These are phyloP conservation scores for Pelecanus crispus DNA, from an alignment of 2,113 vertebrate genomes.

Conservation along the genomic window DNA sequence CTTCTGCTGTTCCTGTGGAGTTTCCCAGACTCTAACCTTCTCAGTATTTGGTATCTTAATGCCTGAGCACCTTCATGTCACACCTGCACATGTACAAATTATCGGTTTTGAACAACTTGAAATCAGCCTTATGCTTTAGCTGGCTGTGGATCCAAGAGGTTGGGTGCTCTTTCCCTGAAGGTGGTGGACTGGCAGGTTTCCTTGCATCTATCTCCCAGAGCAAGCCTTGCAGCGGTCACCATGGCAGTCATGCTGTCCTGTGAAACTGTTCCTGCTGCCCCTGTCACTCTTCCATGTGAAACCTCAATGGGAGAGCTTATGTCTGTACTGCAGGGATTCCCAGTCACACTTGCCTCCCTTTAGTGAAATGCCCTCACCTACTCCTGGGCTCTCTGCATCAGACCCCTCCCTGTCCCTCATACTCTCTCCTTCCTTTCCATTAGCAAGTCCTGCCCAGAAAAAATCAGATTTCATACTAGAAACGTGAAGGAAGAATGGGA, in stretches of 20 bases:
- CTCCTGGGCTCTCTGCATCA: neutral
- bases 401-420: neutral
- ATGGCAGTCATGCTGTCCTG: neutral
- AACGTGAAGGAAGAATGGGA: neutral
- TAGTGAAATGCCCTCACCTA: neutral
- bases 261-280: neutral
- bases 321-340: neutral
- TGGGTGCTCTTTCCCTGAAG: neutral
- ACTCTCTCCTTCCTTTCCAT: neutral
- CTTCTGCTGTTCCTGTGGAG: neutral
- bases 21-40: neutral
- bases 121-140: neutral
- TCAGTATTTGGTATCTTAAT: neutral
- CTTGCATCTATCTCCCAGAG: neutral
- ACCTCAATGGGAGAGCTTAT: neutral
- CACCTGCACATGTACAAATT: neutral
- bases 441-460: neutral
- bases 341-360: neutral
- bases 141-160: neutral
- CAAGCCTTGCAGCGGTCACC: neutral
- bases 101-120: neutral
- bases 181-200: fast-evolving
- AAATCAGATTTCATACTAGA: neutral
- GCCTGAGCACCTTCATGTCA: neutral
- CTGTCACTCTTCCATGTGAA: neutral